These are phyloP conservation scores for Acleris laterana DNA, from an alignment of 2,888 invertebrate species.

Conservation along the genomic window DNA sequence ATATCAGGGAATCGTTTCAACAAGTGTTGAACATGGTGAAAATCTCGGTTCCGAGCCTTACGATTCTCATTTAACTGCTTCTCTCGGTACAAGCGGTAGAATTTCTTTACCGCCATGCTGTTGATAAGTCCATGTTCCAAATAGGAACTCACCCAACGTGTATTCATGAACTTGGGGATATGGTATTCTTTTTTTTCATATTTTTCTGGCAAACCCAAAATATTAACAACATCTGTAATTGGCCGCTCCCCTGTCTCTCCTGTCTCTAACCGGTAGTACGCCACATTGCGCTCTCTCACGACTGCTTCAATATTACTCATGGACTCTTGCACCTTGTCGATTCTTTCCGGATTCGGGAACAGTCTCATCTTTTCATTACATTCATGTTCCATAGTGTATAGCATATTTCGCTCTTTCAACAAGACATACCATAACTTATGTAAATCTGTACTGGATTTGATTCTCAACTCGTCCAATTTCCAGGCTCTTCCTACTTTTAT, in stretches of 20 bases:
- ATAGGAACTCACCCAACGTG: constrained; percentile 85
- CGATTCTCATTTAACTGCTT: constrained; percentile 84
- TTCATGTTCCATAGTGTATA: constrained; percentile 97
- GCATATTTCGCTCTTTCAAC: constrained; percentile 98
- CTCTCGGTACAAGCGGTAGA: constrained; percentile 85
- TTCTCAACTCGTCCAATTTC: constrained; percentile 94
- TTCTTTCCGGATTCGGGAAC: constrained; percentile 96
- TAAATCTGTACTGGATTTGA: constrained; percentile 97
- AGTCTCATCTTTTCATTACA: constrained; percentile 86
- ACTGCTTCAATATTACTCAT: constrained; percentile 97
- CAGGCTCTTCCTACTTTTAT: constrained; percentile 94
- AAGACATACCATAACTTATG: constrained; percentile 97
- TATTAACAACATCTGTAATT: constrained; percentile 81
- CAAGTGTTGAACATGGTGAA: constrained; percentile 87
- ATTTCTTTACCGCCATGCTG: constrained; percentile 85
- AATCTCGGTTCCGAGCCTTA: constrained; percentile 85
- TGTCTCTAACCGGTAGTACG: constrained; percentile 95
- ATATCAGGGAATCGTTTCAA: constrained; percentile 91
- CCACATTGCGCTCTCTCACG: constrained; percentile 95
- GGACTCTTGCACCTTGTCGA: constrained; percentile 96
- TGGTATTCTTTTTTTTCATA: constrained; percentile 85
- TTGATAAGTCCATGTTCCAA: constrained; percentile 79
- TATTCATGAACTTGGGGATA: constrained; percentile 88
- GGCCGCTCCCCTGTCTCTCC: constrained; percentile 93
- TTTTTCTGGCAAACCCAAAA: constrained; percentile 85